A percentile compares a stretch with the other conserved stretches of the same genome.
Conservation (phyloP, 2,113 vertebrate genomes). For the Phocoena phocoena region DNA sequence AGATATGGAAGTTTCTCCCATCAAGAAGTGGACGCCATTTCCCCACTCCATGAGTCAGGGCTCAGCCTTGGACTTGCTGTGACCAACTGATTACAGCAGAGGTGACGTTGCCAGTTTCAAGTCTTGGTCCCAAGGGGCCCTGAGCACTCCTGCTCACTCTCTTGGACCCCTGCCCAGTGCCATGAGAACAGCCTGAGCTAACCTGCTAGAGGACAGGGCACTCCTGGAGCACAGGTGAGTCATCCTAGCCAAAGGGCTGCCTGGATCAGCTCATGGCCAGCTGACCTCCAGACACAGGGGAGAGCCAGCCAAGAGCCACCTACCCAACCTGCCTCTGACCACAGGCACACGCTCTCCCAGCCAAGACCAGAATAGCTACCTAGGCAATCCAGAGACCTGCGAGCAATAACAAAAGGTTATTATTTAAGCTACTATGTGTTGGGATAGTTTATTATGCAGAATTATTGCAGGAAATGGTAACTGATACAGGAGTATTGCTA, state of each 20-base stretch:
- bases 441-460: background rate
- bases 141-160: accelerated
- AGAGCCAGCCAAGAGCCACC: background rate
- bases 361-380: background rate
- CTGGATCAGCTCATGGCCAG: accelerated
- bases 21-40: background rate
- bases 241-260: background rate
- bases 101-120: background rate
- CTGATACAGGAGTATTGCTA: background rate
- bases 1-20: background rate
- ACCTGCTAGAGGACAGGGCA: background rate
- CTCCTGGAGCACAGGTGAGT: too few species aligned
- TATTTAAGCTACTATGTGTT: background rate
- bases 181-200: background rate
- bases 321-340: background rate
- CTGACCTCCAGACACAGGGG: background rate
- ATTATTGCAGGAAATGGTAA: background rate
- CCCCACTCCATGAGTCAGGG: background rate
- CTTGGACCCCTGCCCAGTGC: too few species aligned
- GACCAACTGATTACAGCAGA: background rate
- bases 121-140: background rate
- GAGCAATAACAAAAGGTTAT: background rate
- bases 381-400: background rate
- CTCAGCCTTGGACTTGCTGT: background rate
- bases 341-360: background rate